phyloP scores from a whole-genome alignment of 2,113 vertebrate genomes.

The Urocitellus parryii region DNA sequence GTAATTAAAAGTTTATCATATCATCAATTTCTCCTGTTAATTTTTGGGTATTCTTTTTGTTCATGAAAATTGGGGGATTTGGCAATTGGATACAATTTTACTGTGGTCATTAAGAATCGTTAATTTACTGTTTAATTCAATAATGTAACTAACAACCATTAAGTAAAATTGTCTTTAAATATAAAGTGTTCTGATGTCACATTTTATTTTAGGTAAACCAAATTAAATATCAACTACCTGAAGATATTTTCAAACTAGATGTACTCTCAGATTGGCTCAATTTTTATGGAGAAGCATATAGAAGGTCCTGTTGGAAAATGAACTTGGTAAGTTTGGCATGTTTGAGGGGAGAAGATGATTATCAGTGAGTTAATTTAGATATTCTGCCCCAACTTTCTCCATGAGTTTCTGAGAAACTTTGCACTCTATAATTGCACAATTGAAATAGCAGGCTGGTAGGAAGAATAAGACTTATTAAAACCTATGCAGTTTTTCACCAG shows the following conservation, averaged over 20 bases:
- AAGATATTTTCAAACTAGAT: slow-evolving; percentile 75
- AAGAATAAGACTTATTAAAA: slow-evolving; percentile 13
- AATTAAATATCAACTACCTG: slow-evolving; percentile 57
- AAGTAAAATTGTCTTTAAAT: slow-evolving; percentile 49
- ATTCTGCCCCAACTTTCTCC: neutral
- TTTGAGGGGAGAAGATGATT: neutral
- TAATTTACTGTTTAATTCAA: slow-evolving; percentile 17
- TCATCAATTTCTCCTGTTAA: neutral
- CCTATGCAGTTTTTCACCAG: neutral
- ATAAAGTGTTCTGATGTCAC: slow-evolving; percentile 34
- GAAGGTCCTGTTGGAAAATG: neutral
- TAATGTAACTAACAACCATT: neutral
- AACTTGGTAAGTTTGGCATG: slow-evolving; percentile 65
- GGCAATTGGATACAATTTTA: slow-evolving; percentile 1
- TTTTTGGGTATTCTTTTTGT: neutral
- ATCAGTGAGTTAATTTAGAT: neutral
- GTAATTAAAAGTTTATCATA: neutral
- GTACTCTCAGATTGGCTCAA: slow-evolving; percentile 60
- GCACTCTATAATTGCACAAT: neutral
- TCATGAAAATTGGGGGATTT: slow-evolving; percentile 19
- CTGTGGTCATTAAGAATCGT: slow-evolving; percentile 7
- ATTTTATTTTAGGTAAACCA: slow-evolving; percentile 81
- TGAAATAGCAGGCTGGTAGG: neutral
- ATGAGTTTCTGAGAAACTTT: neutral
- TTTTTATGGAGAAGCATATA: slow-evolving; percentile 28